Percentiles rank a stretch among this genome's conserved stretches.
Conservation (phyloP, 2,113 vertebrate species). For the Leucoraja erinaceus region DNA sequence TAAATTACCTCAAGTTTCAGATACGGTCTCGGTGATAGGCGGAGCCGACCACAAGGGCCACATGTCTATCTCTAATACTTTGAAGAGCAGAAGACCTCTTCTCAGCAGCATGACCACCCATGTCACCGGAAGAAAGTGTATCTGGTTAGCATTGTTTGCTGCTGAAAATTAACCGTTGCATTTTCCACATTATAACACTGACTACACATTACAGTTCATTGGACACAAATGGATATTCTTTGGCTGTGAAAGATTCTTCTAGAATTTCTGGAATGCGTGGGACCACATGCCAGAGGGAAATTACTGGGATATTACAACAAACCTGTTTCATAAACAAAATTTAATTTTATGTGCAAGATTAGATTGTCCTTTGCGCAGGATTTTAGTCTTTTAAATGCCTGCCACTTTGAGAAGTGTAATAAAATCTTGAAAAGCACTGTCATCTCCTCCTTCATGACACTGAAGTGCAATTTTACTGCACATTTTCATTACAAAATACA, state of each 20-base stretch:
- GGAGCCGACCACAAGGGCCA: too few relatives aligned
- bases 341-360: background rate
- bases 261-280: background rate
- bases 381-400: background rate
- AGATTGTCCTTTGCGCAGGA: background rate
- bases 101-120: background rate
- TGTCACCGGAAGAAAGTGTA: background rate
- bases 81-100: background rate
- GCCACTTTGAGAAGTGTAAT: background rate
- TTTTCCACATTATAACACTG: background rate
- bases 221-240: background rate
- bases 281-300: background rate
- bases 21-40: too few relatives aligned
- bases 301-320: background rate
- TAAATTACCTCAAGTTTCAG: too few relatives aligned
- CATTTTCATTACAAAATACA: background rate
- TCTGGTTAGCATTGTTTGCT: background rate
- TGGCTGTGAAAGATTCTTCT: background rate
- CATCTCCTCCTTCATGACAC: background rate
- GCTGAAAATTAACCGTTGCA: background rate
- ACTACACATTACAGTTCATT: background rate
- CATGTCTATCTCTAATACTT: background rate
- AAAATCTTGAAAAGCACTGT: background rate
- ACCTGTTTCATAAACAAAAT: background rate
- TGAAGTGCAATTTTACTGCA: background rate